Evolutionary conservation across 1,140 invertebrate species (phyloP).

Genomic region (Meloidogyne hapla): DNA sequence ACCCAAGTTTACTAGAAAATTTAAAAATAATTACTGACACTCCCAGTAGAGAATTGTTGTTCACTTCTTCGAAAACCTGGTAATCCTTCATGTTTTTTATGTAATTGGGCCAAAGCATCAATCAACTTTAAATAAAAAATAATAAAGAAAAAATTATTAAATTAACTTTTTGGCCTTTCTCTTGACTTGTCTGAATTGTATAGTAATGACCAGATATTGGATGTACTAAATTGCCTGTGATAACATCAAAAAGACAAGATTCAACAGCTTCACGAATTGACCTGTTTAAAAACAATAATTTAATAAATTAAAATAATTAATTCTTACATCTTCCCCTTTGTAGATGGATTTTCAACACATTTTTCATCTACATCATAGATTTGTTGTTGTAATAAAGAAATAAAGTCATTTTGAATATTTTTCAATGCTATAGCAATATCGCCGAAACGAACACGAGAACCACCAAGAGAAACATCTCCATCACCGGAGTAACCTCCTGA

Average conservation of each 20-base stretch:
- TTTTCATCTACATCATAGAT: slow-evolving; percentile 57
- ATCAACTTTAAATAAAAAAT: slow-evolving; percentile 30
- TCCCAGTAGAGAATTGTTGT: slow-evolving; percentile 27
- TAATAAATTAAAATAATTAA: not conserved
- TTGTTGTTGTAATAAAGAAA: slow-evolving; percentile 47
- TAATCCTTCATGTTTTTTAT: slow-evolving; percentile 18
- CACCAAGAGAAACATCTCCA: slow-evolving; percentile 37
- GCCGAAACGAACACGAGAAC: slow-evolving; percentile 47
- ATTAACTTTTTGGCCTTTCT: slow-evolving; percentile 35
- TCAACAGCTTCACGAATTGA: slow-evolving; percentile 62
- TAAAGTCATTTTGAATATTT: slow-evolving; percentile 60
- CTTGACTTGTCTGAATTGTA: slow-evolving; percentile 46
- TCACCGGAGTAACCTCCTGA: slow-evolving; percentile 32
- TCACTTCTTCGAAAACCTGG: not conserved
- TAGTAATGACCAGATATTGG: slow-evolving; percentile 54
- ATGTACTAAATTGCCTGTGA: slow-evolving; percentile 54
- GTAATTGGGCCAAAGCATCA: slow-evolving; percentile 48
- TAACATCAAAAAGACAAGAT: slow-evolving; percentile 60
- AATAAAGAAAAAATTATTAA: not conserved
- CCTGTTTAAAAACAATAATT: no score
- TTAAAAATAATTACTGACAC: no score
- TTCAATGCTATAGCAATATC: slow-evolving; percentile 59
- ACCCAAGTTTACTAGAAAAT: no score
- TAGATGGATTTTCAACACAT: slow-evolving; percentile 58
- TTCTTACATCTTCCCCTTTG: slow-evolving; percentile 40